Evolutionary conservation across 1,140 invertebrate species (phyloP), one percentile per base, ranked within the genome.

Genomic region (Pissodes strobi): DNA sequence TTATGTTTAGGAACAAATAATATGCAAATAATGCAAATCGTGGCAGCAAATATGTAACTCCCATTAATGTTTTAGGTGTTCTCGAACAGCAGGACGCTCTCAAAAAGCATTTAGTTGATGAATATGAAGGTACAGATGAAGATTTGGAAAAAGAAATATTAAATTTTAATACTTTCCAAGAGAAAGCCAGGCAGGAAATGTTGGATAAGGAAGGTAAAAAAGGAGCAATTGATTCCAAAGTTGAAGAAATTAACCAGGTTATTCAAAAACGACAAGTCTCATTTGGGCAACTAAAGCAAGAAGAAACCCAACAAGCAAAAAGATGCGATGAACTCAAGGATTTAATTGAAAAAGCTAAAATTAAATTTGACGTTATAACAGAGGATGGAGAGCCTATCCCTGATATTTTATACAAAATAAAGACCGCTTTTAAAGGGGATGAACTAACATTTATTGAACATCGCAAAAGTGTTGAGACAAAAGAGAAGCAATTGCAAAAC

Each of bases 91-190:
- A 66, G 25, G 17, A 22, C 1, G 22, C 43, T 9, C n/a, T 69
- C 18, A 57, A 53, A 51, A 52, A 55, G 81, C 41, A 59, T 2
- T 21, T 59, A 22, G 27, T 12, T 9, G 12, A 46, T 0, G 56
- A 87, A 34, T 87, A 85, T 75, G 73, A 85, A 68, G 87, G 87
- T 3, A 79, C 85, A 27, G 80, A 84, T 66, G 78, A 82, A 39
- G 84, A 89, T 53, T 80, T 94, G 34, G 34, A 69, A 0, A 58
- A 72, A 1, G 72, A 75, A 19, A 73, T 81, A 0, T 69, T 70
- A 22, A 41, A 18, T 68, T 81, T 66, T 65, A 72, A 64, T 15
- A 64, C 52, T 0, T 61, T 74, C 17, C 69, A 77, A 49, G 69
- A 77, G 22, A 43, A 49, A 17, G 45, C 61, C 18, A 60, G 68